Conservation (phyloP, 2,888 invertebrate genomes). For the Callosobruchus maculatus region DNA sequence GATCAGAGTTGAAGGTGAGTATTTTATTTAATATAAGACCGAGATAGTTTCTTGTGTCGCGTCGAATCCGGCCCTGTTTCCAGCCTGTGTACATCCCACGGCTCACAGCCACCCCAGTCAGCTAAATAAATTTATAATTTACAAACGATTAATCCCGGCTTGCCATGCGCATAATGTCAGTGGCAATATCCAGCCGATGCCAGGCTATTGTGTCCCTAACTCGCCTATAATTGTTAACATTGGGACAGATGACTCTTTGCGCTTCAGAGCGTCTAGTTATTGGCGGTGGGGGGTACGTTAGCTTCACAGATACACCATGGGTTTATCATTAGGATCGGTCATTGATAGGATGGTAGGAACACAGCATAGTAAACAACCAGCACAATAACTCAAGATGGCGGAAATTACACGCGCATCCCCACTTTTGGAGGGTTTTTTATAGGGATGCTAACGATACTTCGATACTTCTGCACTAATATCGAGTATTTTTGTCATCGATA, state of each 20-base stretch:
- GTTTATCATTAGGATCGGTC: background rate
- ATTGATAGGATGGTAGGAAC: background rate
- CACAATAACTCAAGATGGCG: too few species aligned
- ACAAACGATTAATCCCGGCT: slow-evolving; percentile 47
- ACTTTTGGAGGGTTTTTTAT: too few species aligned
- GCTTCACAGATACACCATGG: background rate
- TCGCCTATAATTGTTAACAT: slow-evolving; percentile 49
- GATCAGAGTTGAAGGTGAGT: too few species aligned
- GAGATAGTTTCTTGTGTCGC: too few species aligned
- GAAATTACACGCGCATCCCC: too few species aligned
- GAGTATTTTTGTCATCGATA: too few species aligned
- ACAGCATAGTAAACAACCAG: background rate
- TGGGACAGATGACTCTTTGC: slow-evolving; percentile 44
- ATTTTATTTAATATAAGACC: too few species aligned
- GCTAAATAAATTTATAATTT: slow-evolving; percentile 47
- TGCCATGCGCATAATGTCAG: slow-evolving; percentile 37
- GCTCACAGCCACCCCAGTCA: background rate
- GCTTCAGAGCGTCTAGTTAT: slow-evolving; percentile 10
- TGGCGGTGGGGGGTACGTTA: background rate
- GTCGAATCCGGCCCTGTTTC: background rate
- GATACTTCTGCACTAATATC: too few species aligned
- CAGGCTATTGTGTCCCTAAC: slow-evolving; percentile 45
- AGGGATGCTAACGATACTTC: too few species aligned
- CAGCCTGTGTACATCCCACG: background rate
- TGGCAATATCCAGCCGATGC: slow-evolving; percentile 12